A percentile compares a stretch with the other conserved stretches of the same genome.
Evolutionary conservation across 2,888 invertebrate species (phyloP).

Genomic region (Epinotia demarniana): DNA sequence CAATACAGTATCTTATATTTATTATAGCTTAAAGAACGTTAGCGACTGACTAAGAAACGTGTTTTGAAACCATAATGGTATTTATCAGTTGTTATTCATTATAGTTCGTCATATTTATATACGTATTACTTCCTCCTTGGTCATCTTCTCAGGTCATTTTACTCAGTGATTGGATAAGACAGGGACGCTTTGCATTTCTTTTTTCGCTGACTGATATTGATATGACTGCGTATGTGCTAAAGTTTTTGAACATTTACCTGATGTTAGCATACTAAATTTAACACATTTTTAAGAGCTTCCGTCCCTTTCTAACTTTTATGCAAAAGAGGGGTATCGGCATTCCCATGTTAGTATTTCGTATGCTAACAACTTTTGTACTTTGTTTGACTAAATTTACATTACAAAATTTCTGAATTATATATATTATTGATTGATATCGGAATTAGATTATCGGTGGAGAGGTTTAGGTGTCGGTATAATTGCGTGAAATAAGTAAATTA

Average conservation of each 20-base stretch:
- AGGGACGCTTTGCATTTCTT: constrained; percentile 71
- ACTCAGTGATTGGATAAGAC: constrained; percentile 53
- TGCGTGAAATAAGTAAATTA: constrained; percentile 23
- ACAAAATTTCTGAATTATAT: constrained; percentile 22
- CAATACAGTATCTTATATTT: background rate
- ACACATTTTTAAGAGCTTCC: background rate
- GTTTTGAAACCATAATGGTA: background rate
- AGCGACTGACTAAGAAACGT: background rate
- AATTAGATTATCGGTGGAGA: constrained; percentile 23
- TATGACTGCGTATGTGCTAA: constrained; percentile 76
- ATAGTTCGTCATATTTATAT: constrained; percentile 3
- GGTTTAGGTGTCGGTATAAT: constrained; percentile 15
- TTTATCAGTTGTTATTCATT: background rate
- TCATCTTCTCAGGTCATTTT: no score
- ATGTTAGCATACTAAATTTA: constrained; percentile 15
- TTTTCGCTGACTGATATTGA: constrained; percentile 68
- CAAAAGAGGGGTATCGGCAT: background rate
- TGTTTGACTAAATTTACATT: constrained; percentile 27
- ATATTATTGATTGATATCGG: constrained; percentile 20
- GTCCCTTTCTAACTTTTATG: background rate
- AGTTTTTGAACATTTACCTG: constrained; percentile 63
- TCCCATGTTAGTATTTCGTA: constrained; percentile 1
- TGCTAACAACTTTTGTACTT: constrained; percentile 17
- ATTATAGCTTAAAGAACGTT: background rate
- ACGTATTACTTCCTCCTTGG: background rate